These are phyloP conservation scores for Grantiella picta DNA, from an alignment of 2,113 vertebrate genomes.

Conservation along the genomic window DNA sequence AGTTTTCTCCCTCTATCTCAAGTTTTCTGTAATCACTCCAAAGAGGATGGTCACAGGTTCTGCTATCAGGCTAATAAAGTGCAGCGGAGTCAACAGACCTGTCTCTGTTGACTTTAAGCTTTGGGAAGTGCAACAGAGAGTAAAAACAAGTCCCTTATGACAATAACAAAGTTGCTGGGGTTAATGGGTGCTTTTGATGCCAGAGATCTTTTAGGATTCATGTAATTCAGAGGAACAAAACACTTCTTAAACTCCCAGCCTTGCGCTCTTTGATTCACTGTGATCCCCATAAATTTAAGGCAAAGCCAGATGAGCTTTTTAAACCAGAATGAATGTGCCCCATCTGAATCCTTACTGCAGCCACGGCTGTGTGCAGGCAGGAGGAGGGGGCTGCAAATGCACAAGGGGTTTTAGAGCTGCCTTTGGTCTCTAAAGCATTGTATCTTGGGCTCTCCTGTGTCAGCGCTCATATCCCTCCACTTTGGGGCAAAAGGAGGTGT, in stretches of 20 bases:
- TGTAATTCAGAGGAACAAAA: slow-evolving; percentile 31
- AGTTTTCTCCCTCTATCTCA: neutral
- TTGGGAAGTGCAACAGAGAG: neutral
- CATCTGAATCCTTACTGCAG: neutral
- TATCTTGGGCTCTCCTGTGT: neutral
- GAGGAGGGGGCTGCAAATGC: neutral
- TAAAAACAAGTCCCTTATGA: slow-evolving; percentile 47
- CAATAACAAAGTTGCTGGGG: slow-evolving; percentile 33
- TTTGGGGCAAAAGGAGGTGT: neutral
- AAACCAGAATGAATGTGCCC: neutral
- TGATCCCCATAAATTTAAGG: slow-evolving; percentile 22
- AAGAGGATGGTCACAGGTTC: neutral
- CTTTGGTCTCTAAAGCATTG: neutral
- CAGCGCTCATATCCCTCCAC: neutral
- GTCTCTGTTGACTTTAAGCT: slow-evolving; percentile 57
- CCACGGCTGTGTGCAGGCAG: neutral
- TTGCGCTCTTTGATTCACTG: neutral
- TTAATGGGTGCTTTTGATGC: slow-evolving; percentile 38
- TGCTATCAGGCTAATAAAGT: slow-evolving; percentile 5
- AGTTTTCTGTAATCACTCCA: neutral
- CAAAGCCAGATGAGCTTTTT: slow-evolving; percentile 15
- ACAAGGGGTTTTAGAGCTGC: neutral
- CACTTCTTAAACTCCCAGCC: slow-evolving; percentile 10
- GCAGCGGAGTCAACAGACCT: slow-evolving; percentile 16
- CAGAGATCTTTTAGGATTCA: slow-evolving; percentile 34